Evolutionary conservation across 2,113 vertebrate genomes (phyloP).

Genomic region (Hiodon alosoides): DNA sequence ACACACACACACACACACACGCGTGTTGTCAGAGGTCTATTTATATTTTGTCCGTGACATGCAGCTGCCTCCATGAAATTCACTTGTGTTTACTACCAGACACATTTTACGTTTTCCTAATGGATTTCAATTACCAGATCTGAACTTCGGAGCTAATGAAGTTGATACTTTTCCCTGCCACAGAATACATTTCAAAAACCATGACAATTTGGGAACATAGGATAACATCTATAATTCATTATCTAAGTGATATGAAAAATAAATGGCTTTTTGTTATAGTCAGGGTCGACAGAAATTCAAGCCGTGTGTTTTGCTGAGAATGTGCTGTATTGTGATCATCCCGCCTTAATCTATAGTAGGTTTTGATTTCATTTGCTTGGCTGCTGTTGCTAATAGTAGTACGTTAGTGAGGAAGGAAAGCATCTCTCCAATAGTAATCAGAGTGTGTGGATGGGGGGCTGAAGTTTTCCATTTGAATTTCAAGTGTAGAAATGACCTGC

Average conservation of each 20-base stretch:
- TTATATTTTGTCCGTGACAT: slow-evolving; percentile 76
- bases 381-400: background rate
- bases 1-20: slow-evolving; percentile 21
- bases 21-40: slow-evolving; percentile 66
- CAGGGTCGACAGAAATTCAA: slow-evolving; percentile 28
- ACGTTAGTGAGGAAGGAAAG: slow-evolving; percentile 1
- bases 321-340: background rate
- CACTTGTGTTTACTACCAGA: slow-evolving; percentile 81
- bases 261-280: slow-evolving; percentile 39
- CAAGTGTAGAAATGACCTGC: no score
- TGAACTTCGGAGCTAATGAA: slow-evolving; percentile 69
- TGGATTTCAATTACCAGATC: slow-evolving; percentile 78
- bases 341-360: background rate
- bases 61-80: slow-evolving; percentile 74
- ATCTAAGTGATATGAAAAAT: slow-evolving; percentile 45
- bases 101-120: slow-evolving; percentile 75
- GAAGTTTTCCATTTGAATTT: background rate
- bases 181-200: slow-evolving; percentile 43
- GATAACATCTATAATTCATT: slow-evolving; percentile 52
- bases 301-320: slow-evolving; percentile 14
- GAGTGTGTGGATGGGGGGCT: background rate
- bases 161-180: slow-evolving; percentile 41
- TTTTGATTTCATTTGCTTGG: background rate
- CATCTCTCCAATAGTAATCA: background rate
- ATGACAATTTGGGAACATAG: slow-evolving; percentile 44